Conservation (phyloP, 1,140 invertebrate species). For the Venturia canescens region DNA sequence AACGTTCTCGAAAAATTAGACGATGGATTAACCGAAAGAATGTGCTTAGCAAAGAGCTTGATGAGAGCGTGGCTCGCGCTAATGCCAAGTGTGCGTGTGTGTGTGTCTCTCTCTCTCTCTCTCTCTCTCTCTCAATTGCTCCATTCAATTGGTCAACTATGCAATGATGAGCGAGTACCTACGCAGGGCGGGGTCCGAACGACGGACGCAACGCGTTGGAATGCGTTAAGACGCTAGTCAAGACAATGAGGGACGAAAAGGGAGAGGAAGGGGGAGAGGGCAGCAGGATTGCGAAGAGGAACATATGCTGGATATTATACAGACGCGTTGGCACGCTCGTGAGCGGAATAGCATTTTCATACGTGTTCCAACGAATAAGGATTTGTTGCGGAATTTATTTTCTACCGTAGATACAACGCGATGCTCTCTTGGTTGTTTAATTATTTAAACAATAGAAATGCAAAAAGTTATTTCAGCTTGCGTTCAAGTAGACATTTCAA, state of each 20-base stretch:
- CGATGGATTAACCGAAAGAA: no score
- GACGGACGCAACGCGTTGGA: slow-evolving; percentile 25
- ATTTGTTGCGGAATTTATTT: slow-evolving; percentile 12
- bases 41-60: neutral
- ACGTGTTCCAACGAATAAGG: slow-evolving; percentile 10
- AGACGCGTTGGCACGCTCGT: neutral
- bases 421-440: neutral
- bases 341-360: slow-evolving; percentile 10
- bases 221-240: slow-evolving; percentile 9
- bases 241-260: slow-evolving; percentile 1
- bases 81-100: neutral
- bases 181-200: slow-evolving; percentile 22
- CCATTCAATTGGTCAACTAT: slow-evolving; percentile 9
- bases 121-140: slow-evolving; percentile 6
- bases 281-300: neutral
- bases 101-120: no score
- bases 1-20: no score
- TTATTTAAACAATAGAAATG: no score
- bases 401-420: neutral
- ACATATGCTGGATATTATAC: neutral
- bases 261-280: neutral
- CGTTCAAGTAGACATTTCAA: no score
- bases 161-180: slow-evolving; percentile 19
- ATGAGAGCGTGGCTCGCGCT: neutral
- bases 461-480: no score